These are phyloP conservation scores for Aethes cnicana DNA, from an alignment of 2,888 invertebrate species.

Conservation along the genomic window DNA sequence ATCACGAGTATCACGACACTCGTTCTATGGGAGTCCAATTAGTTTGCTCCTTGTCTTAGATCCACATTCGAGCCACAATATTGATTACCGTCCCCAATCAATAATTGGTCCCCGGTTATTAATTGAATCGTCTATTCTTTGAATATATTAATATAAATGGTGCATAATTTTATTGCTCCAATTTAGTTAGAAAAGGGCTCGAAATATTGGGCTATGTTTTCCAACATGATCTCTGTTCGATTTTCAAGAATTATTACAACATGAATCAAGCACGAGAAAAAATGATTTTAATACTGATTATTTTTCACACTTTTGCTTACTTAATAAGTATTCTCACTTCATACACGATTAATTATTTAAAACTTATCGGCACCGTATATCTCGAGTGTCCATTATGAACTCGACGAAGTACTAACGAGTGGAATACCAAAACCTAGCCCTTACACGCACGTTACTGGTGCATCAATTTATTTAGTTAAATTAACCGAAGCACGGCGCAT, in stretches of 20 bases:
- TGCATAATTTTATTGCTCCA: constrained; percentile 19
- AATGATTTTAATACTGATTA: no score
- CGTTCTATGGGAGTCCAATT: constrained; percentile 64
- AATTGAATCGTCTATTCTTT: constrained; percentile 50
- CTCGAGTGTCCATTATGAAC: constrained; percentile 46
- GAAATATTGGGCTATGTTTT: not conserved
- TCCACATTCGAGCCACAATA: constrained; percentile 48
- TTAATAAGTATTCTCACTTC: constrained; percentile 16
- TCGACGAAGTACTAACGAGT: constrained; percentile 45
- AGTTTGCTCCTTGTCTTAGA: constrained; percentile 61
- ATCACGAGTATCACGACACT: constrained; percentile 50
- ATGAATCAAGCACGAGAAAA: no score
- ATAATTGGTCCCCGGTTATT: constrained; percentile 68
- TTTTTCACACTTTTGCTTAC: not conserved
- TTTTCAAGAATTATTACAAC: no score
- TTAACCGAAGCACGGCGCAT: constrained; percentile 73
- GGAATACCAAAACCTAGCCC: constrained; percentile 58
- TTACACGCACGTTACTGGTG: constrained; percentile 55
- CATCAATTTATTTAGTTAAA: constrained; percentile 79
- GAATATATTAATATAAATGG: constrained; percentile 44
- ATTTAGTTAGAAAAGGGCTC: constrained; percentile 12
- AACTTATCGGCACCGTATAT: constrained; percentile 23
- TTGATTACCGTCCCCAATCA: constrained; percentile 31
- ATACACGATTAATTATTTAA: constrained; percentile 4
- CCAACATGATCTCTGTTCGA: no score